These are phyloP conservation scores for Drosophila ezoana DNA, from an alignment of 2,888 invertebrate genomes.

Conservation along the genomic window DNA sequence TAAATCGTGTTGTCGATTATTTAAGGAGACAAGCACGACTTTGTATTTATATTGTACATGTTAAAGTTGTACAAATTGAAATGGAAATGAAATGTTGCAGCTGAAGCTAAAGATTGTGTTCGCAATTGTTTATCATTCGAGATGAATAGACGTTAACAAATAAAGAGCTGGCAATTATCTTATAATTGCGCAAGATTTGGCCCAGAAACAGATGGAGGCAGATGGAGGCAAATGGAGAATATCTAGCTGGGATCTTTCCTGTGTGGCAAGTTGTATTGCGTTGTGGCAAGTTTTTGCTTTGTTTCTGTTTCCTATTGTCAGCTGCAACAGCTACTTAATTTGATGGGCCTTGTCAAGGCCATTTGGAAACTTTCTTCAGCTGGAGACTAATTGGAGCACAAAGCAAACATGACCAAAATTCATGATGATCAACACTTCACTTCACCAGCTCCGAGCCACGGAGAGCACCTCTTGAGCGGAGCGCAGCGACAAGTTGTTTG, in stretches of 20 bases:
- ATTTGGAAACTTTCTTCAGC: slow-evolving; percentile 61
- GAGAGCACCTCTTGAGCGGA: slow-evolving; percentile 34
- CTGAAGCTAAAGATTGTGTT: slow-evolving; percentile 11
- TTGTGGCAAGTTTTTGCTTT: slow-evolving; percentile 47
- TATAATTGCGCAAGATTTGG: slow-evolving; percentile 46
- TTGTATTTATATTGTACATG: slow-evolving; percentile 19
- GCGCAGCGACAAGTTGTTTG: slow-evolving; percentile 52
- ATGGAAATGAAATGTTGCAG: slow-evolving; percentile 28
- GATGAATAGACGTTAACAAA: slow-evolving; percentile 9
- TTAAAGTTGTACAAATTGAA: slow-evolving; percentile 16
- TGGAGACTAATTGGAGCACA: slow-evolving; percentile 51
- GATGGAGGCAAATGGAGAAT: too few relatives aligned
- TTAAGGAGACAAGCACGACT: slow-evolving; percentile 35
- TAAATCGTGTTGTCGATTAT: slow-evolving; percentile 7
- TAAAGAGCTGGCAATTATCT: slow-evolving; percentile 43
- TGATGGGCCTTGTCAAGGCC: slow-evolving; percentile 68
- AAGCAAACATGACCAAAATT: slow-evolving; percentile 39
- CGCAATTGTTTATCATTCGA: slow-evolving; percentile 6
- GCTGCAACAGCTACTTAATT: slow-evolving; percentile 1
- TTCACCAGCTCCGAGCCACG: slow-evolving; percentile 45
- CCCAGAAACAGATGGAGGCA: slow-evolving; percentile 48
- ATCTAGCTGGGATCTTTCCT: background rate
- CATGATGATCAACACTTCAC: slow-evolving; percentile 67
- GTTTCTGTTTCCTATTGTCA: slow-evolving; percentile 37
- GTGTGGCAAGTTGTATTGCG: slow-evolving; percentile 45